Evolutionary conservation across 1,140 invertebrate species (phyloP).

Genomic region (Trichonephila clavata): DNA sequence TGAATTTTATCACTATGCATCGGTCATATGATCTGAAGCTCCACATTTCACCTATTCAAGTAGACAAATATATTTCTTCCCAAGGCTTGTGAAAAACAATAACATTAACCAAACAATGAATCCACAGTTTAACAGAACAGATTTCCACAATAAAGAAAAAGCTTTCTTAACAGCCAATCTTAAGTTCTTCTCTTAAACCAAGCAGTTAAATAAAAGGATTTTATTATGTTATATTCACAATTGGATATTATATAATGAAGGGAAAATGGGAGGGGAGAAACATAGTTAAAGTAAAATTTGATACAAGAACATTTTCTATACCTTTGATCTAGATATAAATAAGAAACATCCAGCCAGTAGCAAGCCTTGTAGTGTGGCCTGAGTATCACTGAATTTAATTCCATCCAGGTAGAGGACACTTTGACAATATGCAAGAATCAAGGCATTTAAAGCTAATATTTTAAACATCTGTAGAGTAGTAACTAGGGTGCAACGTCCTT

Average conservation of each 20-base stretch:
- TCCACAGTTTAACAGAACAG: too few species aligned
- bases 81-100: too few species aligned
- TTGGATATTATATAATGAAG: neutral
- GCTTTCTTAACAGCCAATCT: too few species aligned
- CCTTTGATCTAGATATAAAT: slow-evolving; percentile 99
- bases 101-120: too few species aligned
- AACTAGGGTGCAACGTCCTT: slow-evolving; percentile 98
- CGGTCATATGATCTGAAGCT: too few species aligned
- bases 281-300: neutral
- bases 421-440: slow-evolving; percentile 98
- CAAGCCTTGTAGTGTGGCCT: slow-evolving; percentile 94
- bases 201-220: too few species aligned
- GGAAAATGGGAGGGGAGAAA: neutral
- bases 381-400: slow-evolving; percentile 98
- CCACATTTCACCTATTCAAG: too few species aligned
- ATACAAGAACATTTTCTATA: slow-evolving; percentile 79
- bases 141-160: too few species aligned
- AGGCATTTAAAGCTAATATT: slow-evolving; percentile 98
- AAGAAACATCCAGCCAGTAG: slow-evolving; percentile 97
- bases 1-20: too few species aligned
- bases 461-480: slow-evolving; percentile 99
- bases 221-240: too few species aligned
- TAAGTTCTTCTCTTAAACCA: too few species aligned
- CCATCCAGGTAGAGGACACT: slow-evolving; percentile 99
- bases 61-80: too few species aligned